phyloP scores from a whole-genome alignment of 1,140 invertebrate species.

The Dendrolimus kikuchii region DNA sequence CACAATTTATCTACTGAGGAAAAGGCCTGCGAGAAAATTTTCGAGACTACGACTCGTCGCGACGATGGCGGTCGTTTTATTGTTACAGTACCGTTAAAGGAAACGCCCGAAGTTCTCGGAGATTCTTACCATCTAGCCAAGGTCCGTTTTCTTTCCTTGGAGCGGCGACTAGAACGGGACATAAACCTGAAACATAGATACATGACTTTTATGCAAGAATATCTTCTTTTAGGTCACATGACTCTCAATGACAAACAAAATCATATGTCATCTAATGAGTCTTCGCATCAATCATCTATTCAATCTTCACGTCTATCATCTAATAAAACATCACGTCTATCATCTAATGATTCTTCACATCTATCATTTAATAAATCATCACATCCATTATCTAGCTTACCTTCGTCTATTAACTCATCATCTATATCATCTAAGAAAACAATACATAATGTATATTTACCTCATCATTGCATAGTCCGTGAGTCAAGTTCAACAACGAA shows the following conservation, averaged over 20 bases:
- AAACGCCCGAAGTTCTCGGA: constrained; percentile 3
- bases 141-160: constrained; percentile 10
- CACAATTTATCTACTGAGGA: constrained; percentile 15
- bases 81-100: constrained; percentile 8
- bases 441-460: too few species aligned
- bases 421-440: too few species aligned
- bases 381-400: too few species aligned
- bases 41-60: constrained; percentile 5
- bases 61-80: constrained; percentile 3
- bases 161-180: constrained; percentile 9
- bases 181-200: constrained; percentile 6
- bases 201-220: constrained; percentile 11
- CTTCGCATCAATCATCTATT: too few species aligned
- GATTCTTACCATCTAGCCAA: constrained; percentile 9
- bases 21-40: constrained; percentile 18
- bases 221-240: constrained; percentile 9
- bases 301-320: too few species aligned
- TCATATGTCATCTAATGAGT: too few species aligned
- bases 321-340: too few species aligned
- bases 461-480: constrained; percentile 6
- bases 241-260: too few species aligned
- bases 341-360: too few species aligned
- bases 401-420: too few species aligned
- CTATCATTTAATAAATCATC: too few species aligned
- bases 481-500: constrained; percentile 8